Evolutionary conservation across 2,888 invertebrate genomes (phyloP).

Genomic region (Dicycla oo): DNA sequence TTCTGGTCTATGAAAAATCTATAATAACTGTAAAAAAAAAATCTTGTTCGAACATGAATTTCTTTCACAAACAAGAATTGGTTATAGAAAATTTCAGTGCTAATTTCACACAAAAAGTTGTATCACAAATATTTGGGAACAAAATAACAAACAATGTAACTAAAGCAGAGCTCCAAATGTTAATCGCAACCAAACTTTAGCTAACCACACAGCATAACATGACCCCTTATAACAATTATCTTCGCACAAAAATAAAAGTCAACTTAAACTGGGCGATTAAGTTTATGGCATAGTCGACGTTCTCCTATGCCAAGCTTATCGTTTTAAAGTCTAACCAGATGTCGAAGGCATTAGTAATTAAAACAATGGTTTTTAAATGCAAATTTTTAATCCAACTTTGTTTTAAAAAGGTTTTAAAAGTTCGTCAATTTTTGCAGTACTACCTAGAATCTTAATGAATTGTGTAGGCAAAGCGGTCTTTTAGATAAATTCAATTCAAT

Average conservation of each 20-base stretch:
- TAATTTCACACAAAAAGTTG: neutral
- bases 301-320: neutral
- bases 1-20: neutral
- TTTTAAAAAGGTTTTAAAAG: neutral
- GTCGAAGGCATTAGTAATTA: neutral
- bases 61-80: too few relatives aligned
- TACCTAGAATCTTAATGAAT: too few relatives aligned
- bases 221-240: neutral
- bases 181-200: constrained; percentile 9
- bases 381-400: too few relatives aligned
- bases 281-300: constrained; percentile 4
- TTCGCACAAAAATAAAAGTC: neutral
- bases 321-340: constrained; percentile 13
- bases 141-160: constrained; percentile 24
- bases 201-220: neutral
- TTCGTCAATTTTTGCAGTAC: too few relatives aligned
- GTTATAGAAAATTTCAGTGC: too few relatives aligned
- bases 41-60: neutral
- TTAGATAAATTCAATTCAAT: too few relatives aligned
- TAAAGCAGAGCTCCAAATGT: constrained; percentile 21
- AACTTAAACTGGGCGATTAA: neutral
- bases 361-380: neutral
- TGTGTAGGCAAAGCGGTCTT: neutral
- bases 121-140: constrained; percentile 7
- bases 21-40: neutral